Base-by-base conservation (phyloP, 2,797 vertebrate genomes). In the Centroberyx gerrardi region DNA sequence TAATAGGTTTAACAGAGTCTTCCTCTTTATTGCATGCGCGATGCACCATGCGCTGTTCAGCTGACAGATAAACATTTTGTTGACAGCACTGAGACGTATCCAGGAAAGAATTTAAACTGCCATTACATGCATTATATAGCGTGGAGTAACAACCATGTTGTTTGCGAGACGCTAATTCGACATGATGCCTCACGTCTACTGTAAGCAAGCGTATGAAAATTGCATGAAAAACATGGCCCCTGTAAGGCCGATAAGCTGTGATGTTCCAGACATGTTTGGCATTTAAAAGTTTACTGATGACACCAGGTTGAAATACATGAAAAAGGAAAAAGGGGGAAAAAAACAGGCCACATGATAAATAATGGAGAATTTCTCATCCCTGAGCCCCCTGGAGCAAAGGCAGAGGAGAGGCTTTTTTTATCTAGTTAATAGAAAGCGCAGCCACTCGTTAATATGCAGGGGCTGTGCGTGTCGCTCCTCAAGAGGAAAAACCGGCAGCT, bases 381-480 rank as follows among this genome's bases (percentile, higher is more conserved):
- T 94, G 95, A 96, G 96, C 96, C 98, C 97, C 98, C 98, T 92
- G 95, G 96, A 99, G 98, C 97, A 97, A 97, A 97, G 96, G 96
- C 90, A 93, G 92, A 91, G 96, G 95, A 97, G 96, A 97, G 95
- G 96, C 86, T 97, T 99, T 95, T 84, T 98, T 98, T 98, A 99
- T 99, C 98, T 99, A 96, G 97, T 98, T 99, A 99, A 99, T 99
- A 99, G 97, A 99, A 99, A 98, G 96, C 89, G 88, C 97, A 96
- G 96, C 96, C 96, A 97, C 97, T 98, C 96, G 97, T 99, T 99
- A 99, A 99, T 99, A 99, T 99, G 98, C 98, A 97, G 97, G 96
- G 96, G 95, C 95, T 96, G 96, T 91, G 90, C 83, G 90, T 96
- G 96, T 96, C 96, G 96, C 95, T 97, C 96, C 97, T 97, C 97